phyloP scores from a whole-genome alignment of 1,140 invertebrate genomes.

The Saccostrea echinata region DNA sequence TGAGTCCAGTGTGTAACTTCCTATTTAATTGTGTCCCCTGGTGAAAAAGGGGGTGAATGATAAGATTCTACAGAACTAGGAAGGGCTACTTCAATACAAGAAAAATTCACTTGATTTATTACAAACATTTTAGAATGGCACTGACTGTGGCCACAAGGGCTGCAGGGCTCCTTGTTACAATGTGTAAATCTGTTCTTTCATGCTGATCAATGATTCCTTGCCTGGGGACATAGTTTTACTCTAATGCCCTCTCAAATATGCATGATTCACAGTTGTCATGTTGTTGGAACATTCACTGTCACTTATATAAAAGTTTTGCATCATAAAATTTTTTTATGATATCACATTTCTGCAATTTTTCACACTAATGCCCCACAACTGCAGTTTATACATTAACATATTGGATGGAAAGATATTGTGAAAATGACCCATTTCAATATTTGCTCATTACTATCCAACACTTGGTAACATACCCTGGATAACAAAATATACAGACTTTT shows the following conservation, averaged over 20 bases:
- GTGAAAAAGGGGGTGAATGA: neutral
- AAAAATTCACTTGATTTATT: neutral
- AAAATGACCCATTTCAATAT: too few relatives aligned
- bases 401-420: too few relatives aligned
- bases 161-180: conserved; percentile 1
- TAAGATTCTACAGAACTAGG: neutral
- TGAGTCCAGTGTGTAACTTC: neutral
- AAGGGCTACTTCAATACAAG: neutral
- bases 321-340: too few relatives aligned
- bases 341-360: too few relatives aligned
- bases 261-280: neutral
- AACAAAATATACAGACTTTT: too few relatives aligned
- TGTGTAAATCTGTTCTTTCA: neutral
- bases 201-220: conserved; percentile 23
- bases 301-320: too few relatives aligned
- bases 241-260: neutral
- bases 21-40: neutral
- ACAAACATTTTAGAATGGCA: neutral
- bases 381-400: too few relatives aligned
- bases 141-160: neutral
- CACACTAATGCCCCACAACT: too few relatives aligned
- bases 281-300: too few relatives aligned
- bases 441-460: too few relatives aligned
- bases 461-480: too few relatives aligned
- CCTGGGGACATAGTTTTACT: neutral